Evolutionary conservation across 2,113 vertebrate genomes (phyloP).

Genomic region (Thamnophis sirtalis): DNA sequence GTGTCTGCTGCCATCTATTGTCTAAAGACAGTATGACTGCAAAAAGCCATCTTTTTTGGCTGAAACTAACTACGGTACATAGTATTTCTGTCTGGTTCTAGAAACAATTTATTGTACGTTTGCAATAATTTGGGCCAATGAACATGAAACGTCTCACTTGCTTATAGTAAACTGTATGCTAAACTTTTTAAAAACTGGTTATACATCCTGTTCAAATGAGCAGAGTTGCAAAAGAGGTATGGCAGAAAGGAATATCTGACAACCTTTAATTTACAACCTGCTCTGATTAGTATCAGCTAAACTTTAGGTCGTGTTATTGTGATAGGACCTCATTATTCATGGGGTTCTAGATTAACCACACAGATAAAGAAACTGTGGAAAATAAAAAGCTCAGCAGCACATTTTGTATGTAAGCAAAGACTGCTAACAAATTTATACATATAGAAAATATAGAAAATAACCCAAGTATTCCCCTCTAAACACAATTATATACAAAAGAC

Average conservation of each 20-base stretch:
- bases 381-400: not conserved
- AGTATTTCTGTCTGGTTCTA: not conserved
- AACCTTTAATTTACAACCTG: not conserved
- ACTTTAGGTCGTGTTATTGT: not conserved
- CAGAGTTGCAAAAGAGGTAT: not conserved
- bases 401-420: not conserved
- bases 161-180: not conserved
- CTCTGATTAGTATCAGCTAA: not conserved
- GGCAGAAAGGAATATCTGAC: not conserved
- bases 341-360: not conserved
- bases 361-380: not conserved
- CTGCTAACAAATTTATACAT: not conserved
- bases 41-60: fast-evolving
- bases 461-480: not conserved
- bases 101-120: not conserved
- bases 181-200: not conserved
- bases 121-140: not conserved
- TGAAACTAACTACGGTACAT: not conserved
- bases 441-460: not conserved
- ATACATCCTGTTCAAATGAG: not conserved
- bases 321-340: not conserved
- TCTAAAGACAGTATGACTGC: not conserved
- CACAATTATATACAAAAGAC: not conserved
- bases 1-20: constrained; percentile 56
- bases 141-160: not conserved